Percentiles rank a stretch among this genome's conserved stretches.
Evolutionary conservation across 2,888 invertebrate genomes (phyloP).

Genomic region (Venustoraphidia nigricollis): DNA sequence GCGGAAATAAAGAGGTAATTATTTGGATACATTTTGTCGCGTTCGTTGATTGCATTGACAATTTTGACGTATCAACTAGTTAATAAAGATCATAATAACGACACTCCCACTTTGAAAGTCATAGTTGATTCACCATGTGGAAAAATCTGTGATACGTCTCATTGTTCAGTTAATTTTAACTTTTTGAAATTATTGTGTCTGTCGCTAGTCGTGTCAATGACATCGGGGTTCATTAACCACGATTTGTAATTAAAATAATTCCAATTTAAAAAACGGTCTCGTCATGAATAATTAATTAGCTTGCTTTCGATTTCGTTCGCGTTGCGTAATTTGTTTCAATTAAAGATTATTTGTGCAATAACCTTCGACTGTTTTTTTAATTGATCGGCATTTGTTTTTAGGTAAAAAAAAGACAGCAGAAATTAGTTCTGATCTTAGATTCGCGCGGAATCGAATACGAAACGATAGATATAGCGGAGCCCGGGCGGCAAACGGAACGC

Average conservation of each 20-base stretch:
- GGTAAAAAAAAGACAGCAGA: conserved; percentile 93
- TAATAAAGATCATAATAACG: no score
- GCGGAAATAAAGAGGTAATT: conserved; percentile 86
- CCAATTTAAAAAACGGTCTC: not conserved
- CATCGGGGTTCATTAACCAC: no score
- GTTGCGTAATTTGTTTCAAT: no score
- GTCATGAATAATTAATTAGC: not conserved
- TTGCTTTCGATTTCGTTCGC: not conserved
- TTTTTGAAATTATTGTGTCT: no score
- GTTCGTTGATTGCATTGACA: no score
- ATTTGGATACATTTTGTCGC: not conserved
- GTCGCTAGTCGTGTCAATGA: no score
- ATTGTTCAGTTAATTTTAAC: no score
- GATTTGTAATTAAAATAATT: no score
- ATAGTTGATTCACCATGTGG: not conserved
- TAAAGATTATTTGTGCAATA: no score
- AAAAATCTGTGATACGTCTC: not conserved
- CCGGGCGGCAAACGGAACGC: conserved; percentile 74
- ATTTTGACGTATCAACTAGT: no score
- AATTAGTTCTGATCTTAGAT: conserved; percentile 85
- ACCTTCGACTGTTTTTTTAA: no score
- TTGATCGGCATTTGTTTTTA: conserved; percentile 26
- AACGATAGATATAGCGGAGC: conserved; percentile 87
- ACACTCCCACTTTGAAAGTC: not conserved
- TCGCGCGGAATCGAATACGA: conserved; percentile 82